Base-by-base conservation (phyloP, 1,140 invertebrate species). In the Limonius californicus region DNA sequence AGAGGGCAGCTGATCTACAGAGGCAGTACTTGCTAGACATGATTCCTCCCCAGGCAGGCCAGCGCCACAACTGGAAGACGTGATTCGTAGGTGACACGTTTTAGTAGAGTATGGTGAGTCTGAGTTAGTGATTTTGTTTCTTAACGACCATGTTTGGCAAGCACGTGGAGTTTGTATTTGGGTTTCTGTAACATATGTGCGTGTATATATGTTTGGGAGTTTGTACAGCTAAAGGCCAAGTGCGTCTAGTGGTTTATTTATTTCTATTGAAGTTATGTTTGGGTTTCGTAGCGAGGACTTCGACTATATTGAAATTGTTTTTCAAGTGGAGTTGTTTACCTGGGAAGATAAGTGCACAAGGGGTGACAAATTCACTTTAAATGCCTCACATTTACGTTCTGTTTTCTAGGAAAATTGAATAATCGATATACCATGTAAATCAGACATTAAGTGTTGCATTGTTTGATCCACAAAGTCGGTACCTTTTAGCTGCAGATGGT, bases 21-120 rank as follows among this genome's bases (percentile, higher is more conserved):
- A 84, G 95, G 47, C 95, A 98, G 79, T 97, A 97, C 84, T 82
- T 98, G 64, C 83, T 97, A 20, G 95, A 98, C 76, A 96, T 97
- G 92, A 95, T 97, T 69, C 92, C 93, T n/a, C 84, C 83, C 30
- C 79, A 70, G 21, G 66, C 72, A 14, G 72, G 72, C 27, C 72
- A 74, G 57, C 72, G 74, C 30, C 75, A 77, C 65, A 77, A 77
- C 61, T 77, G 75, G 75, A 77, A 77, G 63, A 77, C 75, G 72
- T 77, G 75, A 77, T 76, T 50, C 11, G 14, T 18, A 50, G 20
- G 45, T 50, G 45, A 50, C 14, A 18, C 15, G 14, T 50, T 50
- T 50, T 50, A 50, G n/a, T n/a, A n/a, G 45, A 11, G 19, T 50
- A 50, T 50, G 45, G 15, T 50, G 45, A 50, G 45, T 18, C 45